Percentiles rank a stretch among this genome's conserved stretches.
Conservation (phyloP, 1,140 invertebrate genomes). For the Pseudomyrmex flavicornis region DNA sequence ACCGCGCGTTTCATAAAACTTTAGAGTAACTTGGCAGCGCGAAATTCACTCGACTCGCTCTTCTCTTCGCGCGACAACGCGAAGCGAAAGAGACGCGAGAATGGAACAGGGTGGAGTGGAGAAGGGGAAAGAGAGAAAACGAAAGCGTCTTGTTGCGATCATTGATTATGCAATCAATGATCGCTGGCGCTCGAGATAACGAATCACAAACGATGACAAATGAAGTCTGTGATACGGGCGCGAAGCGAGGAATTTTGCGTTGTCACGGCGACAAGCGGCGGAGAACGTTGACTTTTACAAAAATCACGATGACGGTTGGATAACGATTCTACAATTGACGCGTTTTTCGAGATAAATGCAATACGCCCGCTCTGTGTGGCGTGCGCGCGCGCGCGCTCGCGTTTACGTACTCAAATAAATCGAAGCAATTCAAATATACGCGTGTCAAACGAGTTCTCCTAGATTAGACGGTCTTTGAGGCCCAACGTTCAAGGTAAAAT, state of each 20-base stretch:
- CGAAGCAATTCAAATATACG: conserved; percentile 3
- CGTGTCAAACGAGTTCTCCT: conserved; percentile 68
- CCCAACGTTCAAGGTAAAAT: conserved; percentile 71
- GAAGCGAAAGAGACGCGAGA: neutral
- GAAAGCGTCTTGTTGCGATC: neutral
- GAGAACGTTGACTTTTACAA: conserved; percentile 40
- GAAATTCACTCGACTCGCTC: no score
- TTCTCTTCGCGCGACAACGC: no score
- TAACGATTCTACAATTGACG: conserved; percentile 9
- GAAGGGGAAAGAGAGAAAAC: neutral
- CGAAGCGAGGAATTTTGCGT: conserved; percentile 27
- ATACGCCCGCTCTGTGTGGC: neutral
- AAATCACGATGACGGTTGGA: conserved; percentile 27
- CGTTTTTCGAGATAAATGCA: conserved; percentile 35
- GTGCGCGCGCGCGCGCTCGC: conserved; percentile 26
- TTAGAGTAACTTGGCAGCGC: no score
- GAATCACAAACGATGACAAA: conserved; percentile 34
- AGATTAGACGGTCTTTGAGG: conserved; percentile 66
- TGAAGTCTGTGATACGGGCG: conserved; percentile 28
- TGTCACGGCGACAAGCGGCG: conserved; percentile 37
- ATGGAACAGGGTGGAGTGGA: no score
- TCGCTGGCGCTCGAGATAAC: conserved; percentile 38
- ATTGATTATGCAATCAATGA: conserved; percentile 38
- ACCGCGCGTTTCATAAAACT: no score
- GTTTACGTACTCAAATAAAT: neutral